Conservation (phyloP, 2,888 invertebrate species). For the Galeopsomyia nigrocyanea region DNA sequence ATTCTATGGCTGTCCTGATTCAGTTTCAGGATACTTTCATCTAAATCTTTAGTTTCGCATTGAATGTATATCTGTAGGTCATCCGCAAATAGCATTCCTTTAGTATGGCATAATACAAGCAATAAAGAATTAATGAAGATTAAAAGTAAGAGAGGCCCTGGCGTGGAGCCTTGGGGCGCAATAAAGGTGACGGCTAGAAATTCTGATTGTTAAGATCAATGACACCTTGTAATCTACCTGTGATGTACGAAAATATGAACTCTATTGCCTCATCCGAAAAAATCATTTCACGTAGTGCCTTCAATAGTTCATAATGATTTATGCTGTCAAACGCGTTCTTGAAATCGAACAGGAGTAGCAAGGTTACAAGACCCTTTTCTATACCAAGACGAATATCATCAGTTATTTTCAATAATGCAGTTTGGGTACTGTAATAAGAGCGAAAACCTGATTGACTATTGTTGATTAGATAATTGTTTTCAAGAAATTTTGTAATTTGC, state of each 20-base stretch:
- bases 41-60: background rate
- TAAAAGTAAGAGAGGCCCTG: background rate
- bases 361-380: conserved; percentile 22
- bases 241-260: too few species aligned
- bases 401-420: background rate
- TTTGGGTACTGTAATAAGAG: conserved; percentile 9
- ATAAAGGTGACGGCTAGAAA: background rate
- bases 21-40: background rate
- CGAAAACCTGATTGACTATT: conserved; percentile 31
- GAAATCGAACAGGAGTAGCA: conserved; percentile 25
- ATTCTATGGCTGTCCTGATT: background rate
- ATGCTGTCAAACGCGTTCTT: conserved; percentile 12
- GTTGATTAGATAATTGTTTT: conserved; percentile 7
- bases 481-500: conserved; percentile 27
- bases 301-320: background rate
- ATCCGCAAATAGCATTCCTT: background rate
- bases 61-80: conserved; percentile 4
- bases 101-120: background rate
- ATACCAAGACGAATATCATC: conserved; percentile 11
- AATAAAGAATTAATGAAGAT: background rate
- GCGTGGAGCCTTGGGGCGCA: background rate
- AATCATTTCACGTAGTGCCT: background rate
- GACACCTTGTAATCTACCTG: too few species aligned
- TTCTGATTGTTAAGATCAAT: too few species aligned
- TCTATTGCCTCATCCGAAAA: too few species aligned